phyloP scores from a whole-genome alignment of 2,888 invertebrate genomes.

The Argyra leucocephala region DNA sequence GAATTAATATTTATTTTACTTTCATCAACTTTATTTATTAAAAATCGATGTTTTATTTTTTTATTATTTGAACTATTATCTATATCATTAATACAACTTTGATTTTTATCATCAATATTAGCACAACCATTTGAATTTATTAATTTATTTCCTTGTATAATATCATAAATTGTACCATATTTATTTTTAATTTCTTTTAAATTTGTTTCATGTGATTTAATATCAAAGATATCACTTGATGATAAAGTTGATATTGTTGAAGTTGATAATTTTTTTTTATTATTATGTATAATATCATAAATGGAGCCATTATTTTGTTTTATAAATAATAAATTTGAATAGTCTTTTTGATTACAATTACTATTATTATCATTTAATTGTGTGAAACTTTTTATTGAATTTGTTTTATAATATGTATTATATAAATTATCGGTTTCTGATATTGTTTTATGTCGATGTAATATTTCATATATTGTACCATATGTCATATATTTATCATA shows the following conservation, averaged over 20 bases:
- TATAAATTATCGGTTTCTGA: constrained; percentile 18
- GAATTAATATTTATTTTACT: constrained; percentile 17
- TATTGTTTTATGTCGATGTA: constrained; percentile 40
- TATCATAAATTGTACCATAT: constrained; percentile 43
- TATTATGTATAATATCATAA: constrained; percentile 41
- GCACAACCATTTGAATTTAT: constrained; percentile 23
- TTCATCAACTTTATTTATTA: constrained; percentile 41
- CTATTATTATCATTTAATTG: constrained; percentile 21
- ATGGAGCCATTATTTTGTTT: constrained; percentile 35
- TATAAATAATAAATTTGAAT: constrained; percentile 19
- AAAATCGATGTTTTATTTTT: constrained; percentile 34
- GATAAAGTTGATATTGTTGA: constrained; percentile 14
- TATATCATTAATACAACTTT: constrained; percentile 14
- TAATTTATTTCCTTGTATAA: constrained; percentile 32
- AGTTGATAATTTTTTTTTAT: constrained; percentile 25
- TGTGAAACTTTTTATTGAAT: background rate
- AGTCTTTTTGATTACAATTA: background rate
- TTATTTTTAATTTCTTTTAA: constrained; percentile 25
- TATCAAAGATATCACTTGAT: background rate
- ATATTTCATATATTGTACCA: constrained; percentile 43
- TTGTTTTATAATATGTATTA: background rate
- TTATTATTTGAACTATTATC: constrained; percentile 18
- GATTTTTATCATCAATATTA: constrained; percentile 26
- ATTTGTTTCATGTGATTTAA: constrained; percentile 7
- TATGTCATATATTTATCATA: constrained; percentile 45